Conservation (phyloP, 2,797 vertebrate genomes). For the Gymnocypris eckloni region DNA sequence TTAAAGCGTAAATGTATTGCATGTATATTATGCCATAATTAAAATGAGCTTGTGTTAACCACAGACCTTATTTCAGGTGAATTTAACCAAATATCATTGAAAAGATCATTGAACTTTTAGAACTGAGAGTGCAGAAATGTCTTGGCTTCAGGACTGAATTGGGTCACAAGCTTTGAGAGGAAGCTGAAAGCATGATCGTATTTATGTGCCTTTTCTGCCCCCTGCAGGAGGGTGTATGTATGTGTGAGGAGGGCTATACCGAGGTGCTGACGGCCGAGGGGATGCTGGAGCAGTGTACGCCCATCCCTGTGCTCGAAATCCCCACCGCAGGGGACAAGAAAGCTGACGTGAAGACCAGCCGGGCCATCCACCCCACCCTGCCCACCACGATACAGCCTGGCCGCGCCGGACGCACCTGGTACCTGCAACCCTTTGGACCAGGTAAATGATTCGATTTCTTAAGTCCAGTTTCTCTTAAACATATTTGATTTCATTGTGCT, state of each 20-base stretch:
- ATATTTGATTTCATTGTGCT: background rate
- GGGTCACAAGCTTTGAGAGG: conserved; percentile 9
- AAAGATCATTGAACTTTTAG: background rate
- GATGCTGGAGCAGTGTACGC: conserved; percentile 90
- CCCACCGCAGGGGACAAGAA: conserved; percentile 90
- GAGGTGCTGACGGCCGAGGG: conserved; percentile 90
- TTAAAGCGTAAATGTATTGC: too few relatives aligned
- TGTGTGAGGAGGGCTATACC: conserved; percentile 94
- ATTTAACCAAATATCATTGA: background rate
- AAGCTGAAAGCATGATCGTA: background rate
- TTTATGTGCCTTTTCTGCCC: conserved; percentile 65
- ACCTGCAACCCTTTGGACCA: conserved; percentile 95
- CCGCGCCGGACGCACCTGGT: conserved; percentile 90
- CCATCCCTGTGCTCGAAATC: conserved; percentile 92
- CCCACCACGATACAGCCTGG: conserved; percentile 84
- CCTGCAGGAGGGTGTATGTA: conserved; percentile 85
- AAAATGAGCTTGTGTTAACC: background rate
- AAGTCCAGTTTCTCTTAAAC: background rate
- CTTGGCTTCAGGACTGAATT: background rate
- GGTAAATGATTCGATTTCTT: conserved; percentile 75
- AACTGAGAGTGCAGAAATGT: background rate
- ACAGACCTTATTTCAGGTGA: background rate
- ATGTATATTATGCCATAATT: background rate
- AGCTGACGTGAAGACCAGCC: conserved; percentile 93
- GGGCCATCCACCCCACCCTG: conserved; percentile 90